Base-by-base conservation (phyloP, 1,140 invertebrate genomes). In the Atopsyche davidsoni region DNA sequence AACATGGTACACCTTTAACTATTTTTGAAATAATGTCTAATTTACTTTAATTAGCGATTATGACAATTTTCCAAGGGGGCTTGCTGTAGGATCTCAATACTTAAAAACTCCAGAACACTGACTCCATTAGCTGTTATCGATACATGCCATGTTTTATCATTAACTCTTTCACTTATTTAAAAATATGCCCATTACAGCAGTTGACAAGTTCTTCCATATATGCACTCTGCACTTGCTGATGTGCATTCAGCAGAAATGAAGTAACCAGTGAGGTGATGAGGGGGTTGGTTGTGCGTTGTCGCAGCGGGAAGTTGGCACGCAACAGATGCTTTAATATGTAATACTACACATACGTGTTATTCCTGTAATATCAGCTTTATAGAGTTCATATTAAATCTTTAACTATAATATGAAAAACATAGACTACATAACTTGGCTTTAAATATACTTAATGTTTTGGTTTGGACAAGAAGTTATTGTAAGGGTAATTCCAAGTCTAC, bases 351-450 rank as follows among this genome's bases (percentile, higher is more conserved):
- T 42, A 53, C 38, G 24, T 51, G 36, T 47, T 34, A 48, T 41
- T 53, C 44, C 46, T 57, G 22, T 58, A 54, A 58, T 39, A 49
- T 34, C 56, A 58, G 51, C 56, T 58, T 57, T 57, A 53, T 53
- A 53, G 51, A 58, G 36, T 50, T 53, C 55, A 57, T 57, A 57
- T 58, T 54, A 23, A 58, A 25, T 51, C 49, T 46, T 47, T 47
- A 40, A 53, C 47, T 53, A 53, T 46, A 40, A 51, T 55, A 55
- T 58, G 53, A 55, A 54, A 55, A 55, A 55, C 53, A 58, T 58
- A 58, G 57, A 58, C 57, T 58, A 58, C 46, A 55, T 55, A 31
- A 55, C 53, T 58, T 58, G 57, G 57, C 57, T 58, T 58, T 58
- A 58, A 58, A 58, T 58, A 58, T 51, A 51, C 28, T 51, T 54